Base-by-base conservation (phyloP, 2,797 vertebrate species). In the Holocentrus rufus region DNA sequence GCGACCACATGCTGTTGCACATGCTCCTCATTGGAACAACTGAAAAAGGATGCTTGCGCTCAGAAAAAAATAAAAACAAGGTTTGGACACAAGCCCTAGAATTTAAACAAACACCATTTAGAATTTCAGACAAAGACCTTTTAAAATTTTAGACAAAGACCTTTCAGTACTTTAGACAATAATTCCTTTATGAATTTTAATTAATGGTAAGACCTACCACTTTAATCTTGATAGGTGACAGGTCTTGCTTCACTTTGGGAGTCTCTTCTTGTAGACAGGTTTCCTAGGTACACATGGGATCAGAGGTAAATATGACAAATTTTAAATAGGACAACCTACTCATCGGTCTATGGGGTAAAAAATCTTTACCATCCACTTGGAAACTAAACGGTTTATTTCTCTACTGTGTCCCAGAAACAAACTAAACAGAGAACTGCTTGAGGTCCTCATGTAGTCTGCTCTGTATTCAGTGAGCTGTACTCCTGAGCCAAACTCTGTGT, bases 171-270 rank as follows among this genome's bases (percentile, higher is more conserved):
- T n/a, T n/a, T n/a, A n/a, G n/a, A n/a, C n/a, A n/a, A n/a, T n/a
- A n/a, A n/a, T n/a, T n/a, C n/a, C n/a, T n/a, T n/a, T n/a, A n/a
- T n/a, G 31, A 31, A 3, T 31, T 31, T 31, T 34, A 34, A 8
- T 34, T 34, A 8, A 63, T 60, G 7, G 7, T 31, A 31, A 31
- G 30, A 88, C 92, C 73, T 84, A 95, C 93, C 92, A 95, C 92
- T 82, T 94, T 93, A 74, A 94, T 94, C 87, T 85, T 87, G 86
- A 94, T 94, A n/a, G 94, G 93, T 31, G 94, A 94, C 73, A 95
- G 86, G 85, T 93, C 94, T 39, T 87, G 90, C 72, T 87, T 93
- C 8, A 85, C 91, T 64, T 91, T 93, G 57, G 87, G 88, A 58
- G 81, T 77, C 17, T 90, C 89, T 39, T 94, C 92, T 65, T 94